Percentiles rank a stretch among this genome's conserved stretches.
Conservation (phyloP, 1,140 invertebrate genomes). For the Ditylenchus dipsaci region DNA sequence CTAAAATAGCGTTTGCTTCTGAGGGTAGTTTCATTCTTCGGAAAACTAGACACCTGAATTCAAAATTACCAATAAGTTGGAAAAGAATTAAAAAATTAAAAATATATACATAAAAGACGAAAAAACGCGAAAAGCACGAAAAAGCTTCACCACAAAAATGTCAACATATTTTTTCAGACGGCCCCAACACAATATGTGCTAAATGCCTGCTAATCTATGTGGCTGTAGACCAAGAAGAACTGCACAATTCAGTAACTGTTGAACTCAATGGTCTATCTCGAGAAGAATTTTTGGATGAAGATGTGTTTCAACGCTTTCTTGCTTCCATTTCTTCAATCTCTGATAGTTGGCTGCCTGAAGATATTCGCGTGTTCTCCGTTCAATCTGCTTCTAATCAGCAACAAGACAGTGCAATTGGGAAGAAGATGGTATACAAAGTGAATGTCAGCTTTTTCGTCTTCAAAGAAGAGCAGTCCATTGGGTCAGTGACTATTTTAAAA, state of each 20-base stretch:
- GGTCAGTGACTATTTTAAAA: neutral
- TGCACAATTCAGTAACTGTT: conserved; percentile 88
- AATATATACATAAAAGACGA: too few relatives aligned
- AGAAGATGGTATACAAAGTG: conserved; percentile 63
- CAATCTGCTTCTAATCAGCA: neutral
- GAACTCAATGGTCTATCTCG: conserved; percentile 85
- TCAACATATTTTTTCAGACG: conserved; percentile 62
- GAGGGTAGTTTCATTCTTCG: too few relatives aligned
- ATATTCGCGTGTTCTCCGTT: conserved; percentile 69
- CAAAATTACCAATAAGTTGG: too few relatives aligned
- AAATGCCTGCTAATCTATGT: conserved; percentile 64
- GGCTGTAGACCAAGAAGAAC: conserved; percentile 86
- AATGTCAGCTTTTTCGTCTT: conserved; percentile 85
- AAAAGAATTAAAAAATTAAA: too few relatives aligned
- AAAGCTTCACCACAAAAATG: too few relatives aligned
- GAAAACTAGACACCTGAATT: too few relatives aligned
- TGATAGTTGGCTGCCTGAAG: conserved; percentile 80
- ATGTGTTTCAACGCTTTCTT: conserved; percentile 76
- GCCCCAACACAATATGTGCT: conserved; percentile 61
- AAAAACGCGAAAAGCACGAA: too few relatives aligned
- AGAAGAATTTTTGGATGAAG: conserved; percentile 81
- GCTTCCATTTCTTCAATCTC: conserved; percentile 82
- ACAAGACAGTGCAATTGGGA: neutral
- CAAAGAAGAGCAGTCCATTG: conserved; percentile 69
- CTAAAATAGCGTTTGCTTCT: too few relatives aligned